Percentiles rank a stretch among this genome's conserved stretches.
Conservation (phyloP, 2,888 invertebrate species). For the Rhodophaea formosa region DNA sequence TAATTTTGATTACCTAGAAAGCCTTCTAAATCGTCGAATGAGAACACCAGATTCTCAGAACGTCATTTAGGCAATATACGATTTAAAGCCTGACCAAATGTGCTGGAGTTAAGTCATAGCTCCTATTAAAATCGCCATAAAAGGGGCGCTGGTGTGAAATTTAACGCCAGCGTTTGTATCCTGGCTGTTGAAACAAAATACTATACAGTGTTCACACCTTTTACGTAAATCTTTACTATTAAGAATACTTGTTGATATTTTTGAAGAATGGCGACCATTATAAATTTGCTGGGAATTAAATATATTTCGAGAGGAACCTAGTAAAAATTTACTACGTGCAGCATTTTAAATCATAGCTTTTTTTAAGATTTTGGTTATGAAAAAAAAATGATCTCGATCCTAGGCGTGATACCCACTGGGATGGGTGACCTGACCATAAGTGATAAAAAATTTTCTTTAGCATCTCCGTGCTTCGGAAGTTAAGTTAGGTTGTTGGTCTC, state of each 20-base stretch:
- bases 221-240: background rate
- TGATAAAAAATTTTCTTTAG: too few species aligned
- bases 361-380: too few species aligned
- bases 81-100: constrained; percentile 11
- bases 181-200: constrained; percentile 7
- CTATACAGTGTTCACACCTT: background rate
- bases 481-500: too few species aligned
- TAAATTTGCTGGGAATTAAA: too few species aligned
- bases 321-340: too few species aligned
- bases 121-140: constrained; percentile 11
- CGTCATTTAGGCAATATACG: background rate
- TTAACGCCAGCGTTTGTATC: constrained; percentile 5
- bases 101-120: constrained; percentile 3
- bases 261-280: background rate
- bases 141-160: constrained; percentile 9
- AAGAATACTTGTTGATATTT: background rate
- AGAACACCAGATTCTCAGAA: background rate
- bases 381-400: too few species aligned
- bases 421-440: too few species aligned
- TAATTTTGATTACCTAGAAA: background rate
- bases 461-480: too few species aligned
- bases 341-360: too few species aligned
- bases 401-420: too few species aligned
- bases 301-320: too few species aligned
- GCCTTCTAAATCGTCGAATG: background rate